Evolutionary conservation across 2,797 vertebrate species (phyloP), one percentile per base, ranked within the genome.

Genomic region (Enteromius anoplus): DNA sequence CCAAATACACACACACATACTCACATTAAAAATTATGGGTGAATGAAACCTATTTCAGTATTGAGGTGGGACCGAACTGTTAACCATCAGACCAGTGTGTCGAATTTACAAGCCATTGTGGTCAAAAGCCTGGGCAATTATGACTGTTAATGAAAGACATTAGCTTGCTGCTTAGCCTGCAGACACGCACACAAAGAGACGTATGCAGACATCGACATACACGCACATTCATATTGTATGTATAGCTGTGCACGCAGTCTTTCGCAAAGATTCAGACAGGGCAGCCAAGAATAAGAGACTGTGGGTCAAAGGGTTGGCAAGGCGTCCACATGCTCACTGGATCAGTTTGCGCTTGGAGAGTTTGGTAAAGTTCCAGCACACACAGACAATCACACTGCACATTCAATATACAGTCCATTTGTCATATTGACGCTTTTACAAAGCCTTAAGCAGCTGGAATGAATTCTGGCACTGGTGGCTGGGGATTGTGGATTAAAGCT

Each of bases 401-500:
- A 55, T 23, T 58, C 49, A 58, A 68, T 55, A 76, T 65, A 73
- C 55, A 73, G 69, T 51, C 45, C 72, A 60, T 58, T 69, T 68
- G 23, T 83, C 64, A 68, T 51, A 76, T 76, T 68, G 62, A 82
- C 34, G 3, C 12, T 76, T 83, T 83, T 82, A 76, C 72, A 82
- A 83, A 76, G 64, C 62, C 19, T 83, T 75, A 60, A 70, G 72
- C 84, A 73, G 82, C 91, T 94, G 90, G 86, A 88, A 84, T 80
- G 82, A 82, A 86, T 90, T 90, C 86, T 88, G 91, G 89, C 80
- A 89, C 81, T 84, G 78, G 90, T 92, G 93, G 91, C 91, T 93
- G 91, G 78, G 21, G 85, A 84, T 84, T 87, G 65, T 85, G 85
- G 88, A 90, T 88, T 77, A 85, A 86, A 88, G 86, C 89, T 87